Evolutionary conservation across 2,113 vertebrate genomes (phyloP), one percentile per base, ranked within the genome.

Genomic region (Myotis davidii): DNA sequence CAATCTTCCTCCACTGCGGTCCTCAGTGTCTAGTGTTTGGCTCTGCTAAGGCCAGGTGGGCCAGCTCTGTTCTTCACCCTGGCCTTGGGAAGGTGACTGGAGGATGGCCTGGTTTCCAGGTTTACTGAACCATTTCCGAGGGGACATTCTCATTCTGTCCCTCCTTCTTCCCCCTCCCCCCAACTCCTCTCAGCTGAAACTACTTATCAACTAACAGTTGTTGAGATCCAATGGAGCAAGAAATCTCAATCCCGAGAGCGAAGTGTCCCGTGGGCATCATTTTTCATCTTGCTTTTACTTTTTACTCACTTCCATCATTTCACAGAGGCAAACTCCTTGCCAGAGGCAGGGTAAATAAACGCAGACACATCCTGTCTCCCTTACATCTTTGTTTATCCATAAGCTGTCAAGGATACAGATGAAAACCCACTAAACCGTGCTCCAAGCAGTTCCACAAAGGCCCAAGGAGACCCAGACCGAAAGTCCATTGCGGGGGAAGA

Each of bases 361-460:
- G 73, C 61, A 79, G 95, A 65, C 56, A 79, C 34, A 61, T 72
- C 90, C 84, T 82, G 72, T 90, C 72, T 95, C 45, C 25, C n/a
- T 93, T 50, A 61, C 56, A 88, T 92, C 82, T 96, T 83, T 96
- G 67, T 96, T 72, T 79, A 85, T 74, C 81, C 61, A 92, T 90
- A 73, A 96, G 94, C 65, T 88, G 86, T 95, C 88, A 81, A 29
- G 78, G 54, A 85, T 50, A 74, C 70, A 84, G 85, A 76, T 37
- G 65, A 88, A 94, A 84, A 86, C 84, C 61, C 59, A 88, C 56
- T 16, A 70, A 70, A 70, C n/a, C 27, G 0, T n/a, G 37, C 85
- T 83, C 13, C 8, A 77, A 90, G 81, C 32, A 11, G 59, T 67
- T 37, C 7, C 3, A 72, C 3, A 12, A 79, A 85, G 67, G 69